Percentiles rank a stretch among this genome's conserved stretches.
These are phyloP conservation scores for Poecilobothrus nobilitatus DNA, from an alignment of 2,888 invertebrate species.

Conservation along the genomic window DNA sequence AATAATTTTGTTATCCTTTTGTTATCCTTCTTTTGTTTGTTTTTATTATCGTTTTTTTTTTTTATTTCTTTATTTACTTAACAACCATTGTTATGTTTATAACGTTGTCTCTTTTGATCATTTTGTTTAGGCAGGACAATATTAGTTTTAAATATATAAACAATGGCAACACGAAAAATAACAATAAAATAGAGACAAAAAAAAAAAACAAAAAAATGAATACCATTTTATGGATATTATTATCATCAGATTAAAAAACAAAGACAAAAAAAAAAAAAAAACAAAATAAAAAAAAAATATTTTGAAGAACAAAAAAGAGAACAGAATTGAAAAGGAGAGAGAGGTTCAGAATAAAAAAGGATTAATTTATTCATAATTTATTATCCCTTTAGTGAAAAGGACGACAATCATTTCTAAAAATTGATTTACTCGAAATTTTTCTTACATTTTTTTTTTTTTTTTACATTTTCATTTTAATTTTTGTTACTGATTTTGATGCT, in stretches of 20 bases:
- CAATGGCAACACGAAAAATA: too few relatives aligned
- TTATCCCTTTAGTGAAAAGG: background rate
- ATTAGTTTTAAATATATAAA: background rate
- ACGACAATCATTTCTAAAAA: background rate
- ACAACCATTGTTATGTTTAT: background rate
- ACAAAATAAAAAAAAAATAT: background rate
- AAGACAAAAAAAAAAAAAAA: background rate
- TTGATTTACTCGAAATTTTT: background rate
- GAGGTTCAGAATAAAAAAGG: background rate
- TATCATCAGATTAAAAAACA: background rate
- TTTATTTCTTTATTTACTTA: background rate
- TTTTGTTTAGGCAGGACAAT: conserved; percentile 1
- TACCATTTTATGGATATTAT: background rate
- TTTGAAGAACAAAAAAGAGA: background rate
- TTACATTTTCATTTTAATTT: background rate
- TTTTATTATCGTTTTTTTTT: too few relatives aligned
- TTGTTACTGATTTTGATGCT: background rate
- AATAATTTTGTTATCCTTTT: conserved; percentile 2
- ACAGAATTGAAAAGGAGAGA: too few relatives aligned
- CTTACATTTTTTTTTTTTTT: too few relatives aligned
- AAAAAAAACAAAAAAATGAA: background rate
- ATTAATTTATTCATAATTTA: conserved; percentile 1
- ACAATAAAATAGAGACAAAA: too few relatives aligned
- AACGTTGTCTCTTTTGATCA: background rate
- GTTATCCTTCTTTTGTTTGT: background rate